These are phyloP conservation scores for Pogonognathellus flavescens DNA, from an alignment of 1,140 invertebrate species.

Conservation along the genomic window DNA sequence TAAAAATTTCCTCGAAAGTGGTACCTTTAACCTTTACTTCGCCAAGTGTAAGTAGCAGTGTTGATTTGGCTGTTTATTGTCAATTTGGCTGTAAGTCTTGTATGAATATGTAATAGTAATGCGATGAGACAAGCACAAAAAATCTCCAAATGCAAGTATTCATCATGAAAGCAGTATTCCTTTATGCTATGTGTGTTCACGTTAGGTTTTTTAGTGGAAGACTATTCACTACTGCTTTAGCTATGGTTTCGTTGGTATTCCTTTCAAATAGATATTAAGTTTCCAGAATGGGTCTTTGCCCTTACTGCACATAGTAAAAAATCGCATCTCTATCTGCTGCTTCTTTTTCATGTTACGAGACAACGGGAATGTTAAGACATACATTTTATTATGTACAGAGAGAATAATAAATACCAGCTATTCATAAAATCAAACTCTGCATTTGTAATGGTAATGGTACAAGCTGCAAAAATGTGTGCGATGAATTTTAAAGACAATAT, in stretches of 20 bases:
- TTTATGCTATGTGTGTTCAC: background rate
- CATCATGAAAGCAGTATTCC: no score
- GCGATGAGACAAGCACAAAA: no score
- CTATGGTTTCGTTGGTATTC: slow-evolving; percentile 4
- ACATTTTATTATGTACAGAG: background rate
- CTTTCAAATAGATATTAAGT: slow-evolving; percentile 14
- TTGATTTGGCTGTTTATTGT: no score
- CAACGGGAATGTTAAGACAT: no score
- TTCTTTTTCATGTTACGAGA: background rate
- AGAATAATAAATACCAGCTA: background rate
- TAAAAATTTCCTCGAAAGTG: no score
- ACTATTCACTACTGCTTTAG: slow-evolving; percentile 14
- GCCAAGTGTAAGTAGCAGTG: no score
- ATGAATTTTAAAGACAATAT: background rate
- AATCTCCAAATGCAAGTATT: no score
- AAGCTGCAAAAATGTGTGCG: background rate
- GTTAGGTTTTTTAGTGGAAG: background rate
- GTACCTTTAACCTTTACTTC: no score
- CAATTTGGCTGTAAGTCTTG: no score
- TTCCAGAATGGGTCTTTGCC: slow-evolving; percentile 40
- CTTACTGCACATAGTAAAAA: slow-evolving; percentile 2
- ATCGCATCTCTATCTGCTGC: background rate
- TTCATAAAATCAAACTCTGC: background rate
- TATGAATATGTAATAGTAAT: no score
- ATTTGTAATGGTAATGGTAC: background rate